A percentile compares a stretch with the other conserved stretches of the same genome.
These are phyloP conservation scores for Rhea pennata DNA, from an alignment of 2,113 vertebrate genomes.

Conservation along the genomic window DNA sequence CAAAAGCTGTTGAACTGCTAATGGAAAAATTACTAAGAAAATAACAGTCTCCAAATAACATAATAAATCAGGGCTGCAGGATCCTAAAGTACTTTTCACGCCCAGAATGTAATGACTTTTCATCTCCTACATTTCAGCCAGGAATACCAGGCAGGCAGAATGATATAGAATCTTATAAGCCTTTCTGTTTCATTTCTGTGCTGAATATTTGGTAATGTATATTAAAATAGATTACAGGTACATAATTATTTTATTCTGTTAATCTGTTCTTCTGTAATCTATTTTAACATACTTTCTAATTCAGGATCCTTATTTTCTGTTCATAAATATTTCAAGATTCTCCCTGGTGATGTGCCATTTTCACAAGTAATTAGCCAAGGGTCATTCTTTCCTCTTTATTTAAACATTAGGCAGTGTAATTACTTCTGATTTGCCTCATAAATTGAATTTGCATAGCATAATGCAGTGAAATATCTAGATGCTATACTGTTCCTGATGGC, in stretches of 20 bases:
- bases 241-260: no score
- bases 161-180: not conserved
- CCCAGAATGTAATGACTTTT: constrained; percentile 7
- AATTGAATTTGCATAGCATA: not conserved
- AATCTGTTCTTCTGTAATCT: no score
- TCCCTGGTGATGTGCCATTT: not conserved
- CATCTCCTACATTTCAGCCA: constrained; percentile 41
- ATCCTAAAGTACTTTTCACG: not conserved
- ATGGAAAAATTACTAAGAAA: constrained; percentile 59
- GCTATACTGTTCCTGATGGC: not conserved
- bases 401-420: not conserved
- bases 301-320: not conserved
- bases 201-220: not conserved
- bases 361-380: not conserved
- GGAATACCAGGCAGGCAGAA: not conserved
- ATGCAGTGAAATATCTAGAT: not conserved
- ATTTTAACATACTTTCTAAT: not conserved
- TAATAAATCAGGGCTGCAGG: constrained; percentile 19
- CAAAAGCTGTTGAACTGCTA: constrained; percentile 32
- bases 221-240: not conserved
- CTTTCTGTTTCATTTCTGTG: constrained; percentile 1
- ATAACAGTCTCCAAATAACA: constrained; percentile 1
- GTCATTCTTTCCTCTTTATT: not conserved
- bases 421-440: not conserved
- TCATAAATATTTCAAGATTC: not conserved